Evolutionary conservation across 2,888 invertebrate species (phyloP).

Genomic region (Strigamia transsilvanica): DNA sequence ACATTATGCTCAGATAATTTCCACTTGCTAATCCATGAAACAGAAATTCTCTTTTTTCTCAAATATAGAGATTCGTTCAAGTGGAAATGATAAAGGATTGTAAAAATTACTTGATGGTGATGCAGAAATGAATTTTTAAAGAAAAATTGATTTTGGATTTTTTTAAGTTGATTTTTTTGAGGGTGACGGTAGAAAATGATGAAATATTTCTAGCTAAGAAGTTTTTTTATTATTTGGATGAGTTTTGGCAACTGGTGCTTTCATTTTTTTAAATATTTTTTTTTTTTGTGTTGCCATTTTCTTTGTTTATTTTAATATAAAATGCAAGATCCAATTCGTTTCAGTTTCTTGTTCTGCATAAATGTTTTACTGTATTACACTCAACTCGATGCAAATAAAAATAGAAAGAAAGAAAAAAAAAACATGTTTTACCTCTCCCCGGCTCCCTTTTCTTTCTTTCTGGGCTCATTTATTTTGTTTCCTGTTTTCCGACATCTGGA

Average conservation of each 20-base stretch:
- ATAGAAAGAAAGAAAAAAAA: background rate
- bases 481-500: background rate
- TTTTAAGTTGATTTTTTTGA: background rate
- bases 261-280: too few species aligned
- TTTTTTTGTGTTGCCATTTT: slow-evolving; percentile 25
- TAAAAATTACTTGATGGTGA: background rate
- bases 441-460: background rate
- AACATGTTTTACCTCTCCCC: background rate
- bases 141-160: background rate
- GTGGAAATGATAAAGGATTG: background rate
- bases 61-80: background rate
- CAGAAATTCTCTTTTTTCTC: background rate
- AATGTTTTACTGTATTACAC: slow-evolving; percentile 33
- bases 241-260: background rate
- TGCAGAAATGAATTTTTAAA: background rate
- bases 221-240: background rate
- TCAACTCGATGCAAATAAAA: slow-evolving; percentile 22
- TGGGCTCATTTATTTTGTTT: background rate
- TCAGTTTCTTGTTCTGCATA: slow-evolving; percentile 25
- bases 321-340: slow-evolving; percentile 37
- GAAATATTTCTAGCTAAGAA: background rate
- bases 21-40: background rate
- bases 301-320: slow-evolving; percentile 41
- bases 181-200: background rate
- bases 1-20: background rate